Evolutionary conservation across 2,113 vertebrate species (phyloP).

Genomic region (Strix uralensis): DNA sequence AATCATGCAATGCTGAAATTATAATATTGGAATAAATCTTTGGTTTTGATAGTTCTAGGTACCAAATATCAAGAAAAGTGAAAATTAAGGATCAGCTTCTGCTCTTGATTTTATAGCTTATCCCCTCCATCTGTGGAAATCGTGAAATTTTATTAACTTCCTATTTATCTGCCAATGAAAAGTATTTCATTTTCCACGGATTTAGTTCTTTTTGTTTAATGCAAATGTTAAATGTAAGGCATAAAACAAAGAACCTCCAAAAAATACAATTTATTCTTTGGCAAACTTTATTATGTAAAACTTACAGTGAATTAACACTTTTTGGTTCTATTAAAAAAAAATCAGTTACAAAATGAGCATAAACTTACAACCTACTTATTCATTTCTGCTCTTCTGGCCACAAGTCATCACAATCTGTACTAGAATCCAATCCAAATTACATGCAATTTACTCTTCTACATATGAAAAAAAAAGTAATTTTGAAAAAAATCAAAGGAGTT

Average conservation of each 20-base stretch:
- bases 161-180: neutral
- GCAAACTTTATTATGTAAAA: neutral
- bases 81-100: neutral
- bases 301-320: neutral
- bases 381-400: neutral
- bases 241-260: neutral
- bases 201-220: neutral
- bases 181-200: neutral
- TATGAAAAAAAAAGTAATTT: slow-evolving; percentile 47
- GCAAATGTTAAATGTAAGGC: neutral
- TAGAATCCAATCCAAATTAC: neutral
- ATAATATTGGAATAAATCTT: neutral
- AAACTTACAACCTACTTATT: neutral
- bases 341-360: neutral
- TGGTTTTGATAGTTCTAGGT: neutral
- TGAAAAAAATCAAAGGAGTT: slow-evolving; percentile 30
- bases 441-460: slow-evolving; percentile 20
- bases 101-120: neutral
- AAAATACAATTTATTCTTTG: neutral
- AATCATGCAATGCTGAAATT: neutral
- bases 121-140: neutral
- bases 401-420: neutral
- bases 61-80: neutral
- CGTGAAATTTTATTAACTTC: neutral
- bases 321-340: neutral